phyloP scores from a whole-genome alignment of 2,888 invertebrate genomes.

The Tethea ocularis region DNA sequence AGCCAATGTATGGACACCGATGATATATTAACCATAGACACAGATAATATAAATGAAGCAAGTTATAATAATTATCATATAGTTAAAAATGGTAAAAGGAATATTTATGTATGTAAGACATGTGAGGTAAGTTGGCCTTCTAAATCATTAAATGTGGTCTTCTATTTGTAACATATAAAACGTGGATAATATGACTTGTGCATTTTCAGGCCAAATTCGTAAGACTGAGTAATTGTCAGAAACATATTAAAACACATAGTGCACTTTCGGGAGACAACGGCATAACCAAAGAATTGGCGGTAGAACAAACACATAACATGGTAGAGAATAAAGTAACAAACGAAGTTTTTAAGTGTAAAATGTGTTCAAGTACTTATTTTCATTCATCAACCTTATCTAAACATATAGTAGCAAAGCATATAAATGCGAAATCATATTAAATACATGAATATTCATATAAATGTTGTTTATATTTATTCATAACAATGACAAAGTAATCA shows the following conservation, averaged over 20 bases:
- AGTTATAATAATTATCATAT: slow-evolving; percentile 39
- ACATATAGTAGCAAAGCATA: slow-evolving; percentile 69
- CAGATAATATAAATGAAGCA: slow-evolving; percentile 31
- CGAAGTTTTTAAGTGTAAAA: slow-evolving; percentile 62
- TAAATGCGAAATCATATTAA: slow-evolving; percentile 47
- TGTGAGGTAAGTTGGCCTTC: slow-evolving; percentile 57
- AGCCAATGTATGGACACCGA: slow-evolving; percentile 50
- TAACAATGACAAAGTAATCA: neutral
- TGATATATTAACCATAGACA: slow-evolving; percentile 51
- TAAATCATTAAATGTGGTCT: neutral
- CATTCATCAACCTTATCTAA: slow-evolving; percentile 64
- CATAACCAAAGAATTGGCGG: slow-evolving; percentile 14
- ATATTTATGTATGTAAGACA: slow-evolving; percentile 55
- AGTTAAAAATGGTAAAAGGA: slow-evolving; percentile 45
- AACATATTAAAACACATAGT: slow-evolving; percentile 65
- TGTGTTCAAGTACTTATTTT: slow-evolving; percentile 66
- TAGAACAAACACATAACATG: slow-evolving; percentile 19
- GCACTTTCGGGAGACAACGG: slow-evolving; percentile 21
- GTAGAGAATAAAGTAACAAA: slow-evolving; percentile 14
- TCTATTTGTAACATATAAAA: neutral
- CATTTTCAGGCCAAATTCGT: slow-evolving; percentile 60
- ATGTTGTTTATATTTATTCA: slow-evolving; percentile 7
- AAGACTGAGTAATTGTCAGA: slow-evolving; percentile 53
- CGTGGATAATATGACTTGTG: slow-evolving; percentile 10
- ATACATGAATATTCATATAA: slow-evolving; percentile 7